phyloP scores from a whole-genome alignment of 2,113 vertebrate genomes.

The Sciurus niger region DNA sequence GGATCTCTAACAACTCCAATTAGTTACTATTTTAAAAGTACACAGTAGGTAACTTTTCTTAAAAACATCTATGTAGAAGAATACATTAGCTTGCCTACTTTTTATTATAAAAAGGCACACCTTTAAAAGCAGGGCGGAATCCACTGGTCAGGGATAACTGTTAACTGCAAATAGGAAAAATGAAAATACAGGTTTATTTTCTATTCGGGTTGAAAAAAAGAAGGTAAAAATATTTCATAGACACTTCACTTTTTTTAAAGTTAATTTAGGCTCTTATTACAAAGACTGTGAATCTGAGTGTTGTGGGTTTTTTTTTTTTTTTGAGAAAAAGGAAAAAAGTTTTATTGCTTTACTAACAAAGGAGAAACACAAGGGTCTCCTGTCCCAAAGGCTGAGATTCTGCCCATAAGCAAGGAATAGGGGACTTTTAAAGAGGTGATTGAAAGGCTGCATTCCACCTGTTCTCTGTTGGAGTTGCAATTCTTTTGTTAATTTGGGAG shows the following conservation, averaged over 20 bases:
- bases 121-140: conserved; percentile 37
- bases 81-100: background rate
- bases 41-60: conserved; percentile 12
- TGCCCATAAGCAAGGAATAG: no score
- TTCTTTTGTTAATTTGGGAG: no score
- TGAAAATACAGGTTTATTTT: background rate
- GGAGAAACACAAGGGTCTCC: no score
- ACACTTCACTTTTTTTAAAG: background rate
- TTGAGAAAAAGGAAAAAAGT: no score
- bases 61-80: background rate
- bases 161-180: background rate
- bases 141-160: background rate
- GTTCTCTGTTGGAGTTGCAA: no score
- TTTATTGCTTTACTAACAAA: no score
- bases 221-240: background rate
- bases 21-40: conserved; percentile 81
- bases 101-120: conserved; percentile 66
- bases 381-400: no score
- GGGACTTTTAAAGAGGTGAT: no score
- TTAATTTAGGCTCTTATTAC: background rate
- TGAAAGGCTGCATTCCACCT: no score
- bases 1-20: conserved; percentile 77
- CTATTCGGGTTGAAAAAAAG: background rate
- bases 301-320: no score
- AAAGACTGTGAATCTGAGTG: conserved; percentile 1